These are phyloP conservation scores for Notothenia coriiceps DNA, from an alignment of 2,113 vertebrate species.

Conservation along the genomic window DNA sequence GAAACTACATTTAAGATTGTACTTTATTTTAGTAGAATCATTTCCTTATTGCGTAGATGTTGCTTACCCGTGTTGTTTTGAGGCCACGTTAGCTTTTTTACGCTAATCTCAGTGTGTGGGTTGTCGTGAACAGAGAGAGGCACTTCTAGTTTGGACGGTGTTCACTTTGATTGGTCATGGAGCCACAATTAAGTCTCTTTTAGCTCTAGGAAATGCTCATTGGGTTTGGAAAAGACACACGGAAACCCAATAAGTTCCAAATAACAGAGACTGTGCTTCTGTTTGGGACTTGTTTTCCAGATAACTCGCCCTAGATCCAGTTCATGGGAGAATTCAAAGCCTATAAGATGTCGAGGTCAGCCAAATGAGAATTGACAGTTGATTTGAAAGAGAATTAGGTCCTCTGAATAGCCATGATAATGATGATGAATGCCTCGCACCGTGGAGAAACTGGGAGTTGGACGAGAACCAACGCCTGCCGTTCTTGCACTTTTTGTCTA, in stretches of 20 bases:
- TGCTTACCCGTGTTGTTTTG: not conserved
- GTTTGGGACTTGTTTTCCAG: conserved; percentile 54
- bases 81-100: conserved; percentile 34
- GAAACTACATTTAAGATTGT: not conserved
- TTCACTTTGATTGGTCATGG: conserved; percentile 81
- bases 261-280: conserved; percentile 21
- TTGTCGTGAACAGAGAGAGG: conserved; percentile 40
- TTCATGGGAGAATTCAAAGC: conserved; percentile 75
- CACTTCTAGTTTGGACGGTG: conserved; percentile 58
- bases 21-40: not conserved
- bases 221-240: conserved; percentile 32
- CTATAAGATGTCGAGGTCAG: conserved; percentile 64
- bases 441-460: conserved; percentile 72
- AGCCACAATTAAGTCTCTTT: conserved; percentile 78
- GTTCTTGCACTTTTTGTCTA: conserved; percentile 53
- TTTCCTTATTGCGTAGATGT: conserved; percentile 4
- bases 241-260: conserved; percentile 44
- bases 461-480: conserved; percentile 71
- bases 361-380: conserved; percentile 78
- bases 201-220: conserved; percentile 51
- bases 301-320: conserved; percentile 57
- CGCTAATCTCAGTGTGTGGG: conserved; percentile 38
- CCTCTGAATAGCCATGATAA: conserved; percentile 72
- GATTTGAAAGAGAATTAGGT: conserved; percentile 77
- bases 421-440: conserved; percentile 76